Percentiles rank a stretch among this genome's conserved stretches.
phyloP scores from a whole-genome alignment of 1,140 invertebrate genomes.

The Oncopeltus fasciatus region DNA sequence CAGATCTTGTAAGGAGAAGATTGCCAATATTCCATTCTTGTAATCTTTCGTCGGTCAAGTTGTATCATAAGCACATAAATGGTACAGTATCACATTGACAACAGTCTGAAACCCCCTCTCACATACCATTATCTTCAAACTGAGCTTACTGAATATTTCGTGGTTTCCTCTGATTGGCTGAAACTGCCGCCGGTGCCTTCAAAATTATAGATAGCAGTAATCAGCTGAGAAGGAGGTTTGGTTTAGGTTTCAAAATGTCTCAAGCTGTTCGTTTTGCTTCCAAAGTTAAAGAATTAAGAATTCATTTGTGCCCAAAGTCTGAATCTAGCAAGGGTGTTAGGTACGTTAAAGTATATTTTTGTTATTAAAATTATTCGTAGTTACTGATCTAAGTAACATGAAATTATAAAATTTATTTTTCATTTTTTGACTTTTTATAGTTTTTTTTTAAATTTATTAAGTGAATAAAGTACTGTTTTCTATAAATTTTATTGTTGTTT shows the following conservation, averaged over 20 bases:
- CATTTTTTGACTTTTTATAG: neutral
- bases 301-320: conserved; percentile 71
- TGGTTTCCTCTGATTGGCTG: conserved; percentile 15
- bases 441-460: neutral
- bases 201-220: neutral
- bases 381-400: neutral
- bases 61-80: neutral
- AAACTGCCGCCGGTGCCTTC: neutral
- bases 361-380: neutral
- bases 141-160: conserved; percentile 13
- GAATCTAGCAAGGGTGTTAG: conserved; percentile 63
- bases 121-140: conserved; percentile 12
- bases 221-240: neutral
- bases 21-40: conserved; percentile 23
- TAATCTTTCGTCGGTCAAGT: neutral
- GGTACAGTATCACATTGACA: neutral
- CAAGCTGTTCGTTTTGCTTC: conserved; percentile 41
- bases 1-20: conserved; percentile 21
- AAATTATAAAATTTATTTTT: neutral
- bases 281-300: conserved; percentile 60
- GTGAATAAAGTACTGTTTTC: neutral
- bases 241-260: conserved; percentile 1
- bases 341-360: conserved; percentile 33
- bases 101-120: neutral
- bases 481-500: neutral